phyloP scores from a whole-genome alignment of 2,113 vertebrate species.

The Sander vitreus region DNA sequence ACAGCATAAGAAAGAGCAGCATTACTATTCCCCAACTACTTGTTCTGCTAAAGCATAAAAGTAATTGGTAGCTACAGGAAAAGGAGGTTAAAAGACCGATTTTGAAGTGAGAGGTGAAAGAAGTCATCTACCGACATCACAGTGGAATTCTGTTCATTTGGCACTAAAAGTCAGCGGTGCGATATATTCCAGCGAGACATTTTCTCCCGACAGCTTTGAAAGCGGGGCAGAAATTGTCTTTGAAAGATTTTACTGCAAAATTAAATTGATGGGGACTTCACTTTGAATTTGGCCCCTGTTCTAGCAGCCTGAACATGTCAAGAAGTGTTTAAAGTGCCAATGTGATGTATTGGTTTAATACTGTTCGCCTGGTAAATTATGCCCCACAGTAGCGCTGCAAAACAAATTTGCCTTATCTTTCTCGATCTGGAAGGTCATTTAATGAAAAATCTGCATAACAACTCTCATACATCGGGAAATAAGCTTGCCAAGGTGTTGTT shows the following conservation, averaged over 20 bases:
- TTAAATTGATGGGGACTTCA: conserved; percentile 41
- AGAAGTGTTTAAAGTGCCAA: conserved; percentile 52
- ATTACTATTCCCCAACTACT: not conserved
- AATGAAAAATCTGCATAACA: conserved; percentile 19
- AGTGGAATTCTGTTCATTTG: conserved; percentile 46
- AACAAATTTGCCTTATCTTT: conserved; percentile 46
- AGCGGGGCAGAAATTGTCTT: conserved; percentile 23
- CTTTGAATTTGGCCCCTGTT: conserved; percentile 35
- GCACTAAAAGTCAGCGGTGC: conserved; percentile 25
- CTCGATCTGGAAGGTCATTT: conserved; percentile 53
- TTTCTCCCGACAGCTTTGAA: conserved; percentile 46
- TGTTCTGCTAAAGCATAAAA: conserved; percentile 16
- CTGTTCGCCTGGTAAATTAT: conserved; percentile 51
- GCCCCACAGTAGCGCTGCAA: conserved; percentile 22
- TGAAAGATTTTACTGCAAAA: not conserved
- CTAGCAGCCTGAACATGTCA: conserved; percentile 39
- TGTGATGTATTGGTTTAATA: conserved; percentile 70
- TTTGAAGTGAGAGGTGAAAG: conserved; percentile 23
- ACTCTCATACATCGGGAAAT: conserved; percentile 38
- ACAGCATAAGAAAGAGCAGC: conserved; percentile 12
- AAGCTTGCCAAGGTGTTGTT: conserved; percentile 8
- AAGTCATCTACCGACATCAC: conserved; percentile 33
- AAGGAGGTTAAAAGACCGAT: conserved; percentile 42
- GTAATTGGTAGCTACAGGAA: conserved; percentile 45
- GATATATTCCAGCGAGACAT: conserved; percentile 12